These are phyloP conservation scores for Lasioglossum vierecki DNA, from an alignment of 2,888 invertebrate genomes.

Conservation along the genomic window DNA sequence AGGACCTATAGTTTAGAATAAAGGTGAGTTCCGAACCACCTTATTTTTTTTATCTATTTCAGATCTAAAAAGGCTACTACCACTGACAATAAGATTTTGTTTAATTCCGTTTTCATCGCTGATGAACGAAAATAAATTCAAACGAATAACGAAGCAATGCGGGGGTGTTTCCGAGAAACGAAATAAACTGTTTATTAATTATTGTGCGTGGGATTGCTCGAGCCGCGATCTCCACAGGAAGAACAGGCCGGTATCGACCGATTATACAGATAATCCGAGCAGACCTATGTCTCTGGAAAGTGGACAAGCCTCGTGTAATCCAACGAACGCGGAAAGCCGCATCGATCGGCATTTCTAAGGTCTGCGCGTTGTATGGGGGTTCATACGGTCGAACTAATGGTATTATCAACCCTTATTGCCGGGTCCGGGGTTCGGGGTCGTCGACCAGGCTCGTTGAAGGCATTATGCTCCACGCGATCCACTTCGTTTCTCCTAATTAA, in stretches of 20 bases:
- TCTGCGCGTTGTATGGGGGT: conserved; percentile 65
- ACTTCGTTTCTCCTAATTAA: conserved; percentile 40
- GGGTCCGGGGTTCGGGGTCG: conserved; percentile 62
- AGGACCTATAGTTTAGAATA: too few species aligned
- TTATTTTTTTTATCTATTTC: too few species aligned
- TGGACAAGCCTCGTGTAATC: conserved; percentile 58
- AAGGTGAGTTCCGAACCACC: too few species aligned
- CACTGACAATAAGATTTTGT: too few species aligned
- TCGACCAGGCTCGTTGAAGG: conserved; percentile 56
- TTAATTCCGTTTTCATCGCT: too few species aligned
- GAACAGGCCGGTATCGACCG: not conserved
- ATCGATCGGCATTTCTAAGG: conserved; percentile 72
- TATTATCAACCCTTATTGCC: conserved; percentile 71
- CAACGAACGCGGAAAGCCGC: conserved; percentile 54
- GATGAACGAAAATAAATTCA: not conserved
- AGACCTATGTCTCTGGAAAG: conserved; percentile 42
- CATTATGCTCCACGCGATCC: conserved; percentile 7
- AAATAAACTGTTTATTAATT: not conserved
- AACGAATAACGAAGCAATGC: not conserved
- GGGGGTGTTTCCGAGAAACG: not conserved
- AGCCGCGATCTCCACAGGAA: not conserved
- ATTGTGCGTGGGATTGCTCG: not conserved
- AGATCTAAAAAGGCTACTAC: too few species aligned
- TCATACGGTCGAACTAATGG: conserved; percentile 63
- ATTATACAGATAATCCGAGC: conserved; percentile 33